These are phyloP conservation scores for Actenoides hombroni DNA, from an alignment of 2,113 vertebrate genomes.

Conservation along the genomic window DNA sequence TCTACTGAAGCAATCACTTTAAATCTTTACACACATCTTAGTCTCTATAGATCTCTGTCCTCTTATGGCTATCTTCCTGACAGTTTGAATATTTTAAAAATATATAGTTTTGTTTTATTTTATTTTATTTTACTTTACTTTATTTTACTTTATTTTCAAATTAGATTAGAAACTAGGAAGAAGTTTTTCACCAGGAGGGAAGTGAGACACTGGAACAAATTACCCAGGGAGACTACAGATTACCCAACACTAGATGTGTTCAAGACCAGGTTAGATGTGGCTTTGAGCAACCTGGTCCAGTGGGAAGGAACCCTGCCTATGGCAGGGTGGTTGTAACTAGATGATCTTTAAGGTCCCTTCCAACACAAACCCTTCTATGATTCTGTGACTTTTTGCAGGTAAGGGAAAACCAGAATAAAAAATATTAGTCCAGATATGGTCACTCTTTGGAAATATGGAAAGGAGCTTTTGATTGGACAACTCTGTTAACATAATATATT, in stretches of 20 bases:
- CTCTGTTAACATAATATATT: not conserved
- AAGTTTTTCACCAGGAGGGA: too few relatives aligned
- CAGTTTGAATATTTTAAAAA: not conserved
- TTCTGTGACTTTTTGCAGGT: not conserved
- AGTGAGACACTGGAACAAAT: too few relatives aligned
- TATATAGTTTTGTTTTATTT: not conserved
- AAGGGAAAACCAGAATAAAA: not conserved
- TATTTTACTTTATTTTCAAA: not conserved
- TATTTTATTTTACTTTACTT: not conserved
- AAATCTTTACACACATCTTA: not conserved
- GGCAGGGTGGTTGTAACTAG: too few relatives aligned
- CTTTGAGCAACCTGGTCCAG: too few relatives aligned
- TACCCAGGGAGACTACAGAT: too few relatives aligned
- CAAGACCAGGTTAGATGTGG: too few relatives aligned
- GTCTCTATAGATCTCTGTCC: not conserved
- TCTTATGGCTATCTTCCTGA: not conserved
- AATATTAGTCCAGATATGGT: not conserved
- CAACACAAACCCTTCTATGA: too few relatives aligned
- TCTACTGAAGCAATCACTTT: not conserved
- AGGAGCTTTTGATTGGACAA: not conserved
- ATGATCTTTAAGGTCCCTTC: too few relatives aligned
- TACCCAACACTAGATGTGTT: too few relatives aligned
- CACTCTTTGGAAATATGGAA: not conserved
- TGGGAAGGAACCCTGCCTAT: too few relatives aligned
- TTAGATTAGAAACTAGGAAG: too few relatives aligned